A percentile compares a stretch with the other conserved stretches of the same genome.
Conservation (phyloP, 2,888 invertebrate species). For the Macroteleia sp. region DNA sequence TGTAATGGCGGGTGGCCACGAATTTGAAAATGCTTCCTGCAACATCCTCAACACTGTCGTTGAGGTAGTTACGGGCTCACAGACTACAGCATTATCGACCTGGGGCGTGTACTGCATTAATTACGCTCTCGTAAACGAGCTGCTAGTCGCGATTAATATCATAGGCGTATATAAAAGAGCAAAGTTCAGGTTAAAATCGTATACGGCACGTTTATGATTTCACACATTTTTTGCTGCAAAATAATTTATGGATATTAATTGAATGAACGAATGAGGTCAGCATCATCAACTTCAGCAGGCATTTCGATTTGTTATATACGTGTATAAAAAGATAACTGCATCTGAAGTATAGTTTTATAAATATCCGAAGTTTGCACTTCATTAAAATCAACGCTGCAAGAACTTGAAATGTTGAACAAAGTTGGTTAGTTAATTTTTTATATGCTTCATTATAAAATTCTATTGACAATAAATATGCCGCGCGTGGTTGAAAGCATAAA, state of each 20-base stretch:
- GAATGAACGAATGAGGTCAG: too few relatives aligned
- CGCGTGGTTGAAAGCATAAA: constrained; percentile 17
- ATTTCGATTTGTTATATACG: too few relatives aligned
- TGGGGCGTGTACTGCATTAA: constrained; percentile 61
- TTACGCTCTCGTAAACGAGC: constrained; percentile 62
- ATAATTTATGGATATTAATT: constrained; percentile 8
- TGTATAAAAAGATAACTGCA: too few relatives aligned
- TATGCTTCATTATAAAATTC: not conserved
- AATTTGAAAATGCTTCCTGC: constrained; percentile 54
- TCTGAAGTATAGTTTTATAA: too few relatives aligned
- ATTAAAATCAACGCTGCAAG: too few relatives aligned
- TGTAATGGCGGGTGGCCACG: constrained; percentile 33
- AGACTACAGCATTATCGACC: constrained; percentile 58
- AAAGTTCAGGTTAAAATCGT: constrained; percentile 34
- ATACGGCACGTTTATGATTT: constrained; percentile 20
- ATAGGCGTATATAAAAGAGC: constrained; percentile 40
- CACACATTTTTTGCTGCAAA: not conserved
- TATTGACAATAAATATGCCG: constrained; percentile 14
- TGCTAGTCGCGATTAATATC: constrained; percentile 61
- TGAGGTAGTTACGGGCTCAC: constrained; percentile 44
- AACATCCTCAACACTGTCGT: constrained; percentile 42
- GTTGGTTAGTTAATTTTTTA: not conserved
- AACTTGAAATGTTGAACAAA: too few relatives aligned
- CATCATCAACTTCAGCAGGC: too few relatives aligned
- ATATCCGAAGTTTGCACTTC: too few relatives aligned